These are phyloP conservation scores for Muschampia plurimacula DNA, from an alignment of 2,888 invertebrate species.

Conservation along the genomic window DNA sequence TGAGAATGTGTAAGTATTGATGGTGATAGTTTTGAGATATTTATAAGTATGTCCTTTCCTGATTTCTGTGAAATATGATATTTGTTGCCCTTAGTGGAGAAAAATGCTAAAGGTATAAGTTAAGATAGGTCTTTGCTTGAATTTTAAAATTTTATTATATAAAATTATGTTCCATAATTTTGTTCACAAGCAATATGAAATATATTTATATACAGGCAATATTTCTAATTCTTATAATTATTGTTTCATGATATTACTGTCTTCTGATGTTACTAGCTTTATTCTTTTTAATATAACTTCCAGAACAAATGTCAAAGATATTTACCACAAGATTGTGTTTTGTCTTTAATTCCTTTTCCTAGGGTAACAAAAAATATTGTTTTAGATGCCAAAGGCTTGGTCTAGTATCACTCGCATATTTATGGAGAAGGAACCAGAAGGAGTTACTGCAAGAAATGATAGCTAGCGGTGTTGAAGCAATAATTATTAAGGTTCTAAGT, in stretches of 20 bases:
- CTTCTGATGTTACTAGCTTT: not conserved
- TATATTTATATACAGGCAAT: no score
- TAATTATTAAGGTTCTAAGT: conserved; percentile 95
- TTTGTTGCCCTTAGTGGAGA: not conserved
- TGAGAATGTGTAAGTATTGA: conserved; percentile 95
- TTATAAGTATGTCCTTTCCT: not conserved
- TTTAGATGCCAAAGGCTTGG: conserved; percentile 95
- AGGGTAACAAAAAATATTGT: conserved; percentile 43
- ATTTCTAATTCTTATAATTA: no score
- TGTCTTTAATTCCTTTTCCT: conserved; percentile 22
- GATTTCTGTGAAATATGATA: not conserved
- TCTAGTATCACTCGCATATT: conserved; percentile 95
- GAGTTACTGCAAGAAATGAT: conserved; percentile 99
- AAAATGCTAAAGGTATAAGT: no score
- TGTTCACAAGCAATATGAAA: not conserved
- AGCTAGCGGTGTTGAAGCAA: conserved; percentile 94
- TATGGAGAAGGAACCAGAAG: conserved; percentile 98
- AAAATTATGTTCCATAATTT: no score
- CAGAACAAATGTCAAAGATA: conserved; percentile 2
- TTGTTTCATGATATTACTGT: not conserved
- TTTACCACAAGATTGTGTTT: conserved; percentile 17
- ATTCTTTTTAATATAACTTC: not conserved
- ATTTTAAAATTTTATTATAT: no score
- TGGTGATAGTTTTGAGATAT: not conserved
- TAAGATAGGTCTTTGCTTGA: no score